These are phyloP conservation scores for Drosophila saltans DNA, from an alignment of 1,140 invertebrate species.

Conservation along the genomic window DNA sequence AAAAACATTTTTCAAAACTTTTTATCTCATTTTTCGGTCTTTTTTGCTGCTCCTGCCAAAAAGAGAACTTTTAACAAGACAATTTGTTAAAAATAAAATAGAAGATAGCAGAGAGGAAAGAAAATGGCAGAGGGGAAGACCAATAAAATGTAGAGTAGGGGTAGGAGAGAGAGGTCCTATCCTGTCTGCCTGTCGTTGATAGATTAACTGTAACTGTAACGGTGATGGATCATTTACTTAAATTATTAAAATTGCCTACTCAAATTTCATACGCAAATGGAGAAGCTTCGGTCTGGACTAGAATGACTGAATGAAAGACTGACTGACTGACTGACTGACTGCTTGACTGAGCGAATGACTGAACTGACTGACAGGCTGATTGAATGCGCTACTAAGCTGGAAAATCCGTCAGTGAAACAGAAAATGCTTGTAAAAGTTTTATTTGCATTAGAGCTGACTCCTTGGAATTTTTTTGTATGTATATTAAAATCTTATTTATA, in stretches of 20 bases:
- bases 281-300: neutral
- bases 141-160: neutral
- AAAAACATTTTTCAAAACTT: slow-evolving; percentile 66
- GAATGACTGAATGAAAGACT: slow-evolving; percentile 49
- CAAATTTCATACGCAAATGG: slow-evolving; percentile 73
- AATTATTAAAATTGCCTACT: slow-evolving; percentile 82
- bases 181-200: slow-evolving; percentile 56
- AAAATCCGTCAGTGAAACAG: slow-evolving; percentile 39
- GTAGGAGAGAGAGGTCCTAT: neutral
- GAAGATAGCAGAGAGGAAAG: slow-evolving; percentile 15
- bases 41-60: slow-evolving; percentile 33
- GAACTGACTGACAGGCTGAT: slow-evolving; percentile 47
- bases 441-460: no score
- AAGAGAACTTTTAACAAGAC: slow-evolving; percentile 73
- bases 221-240: slow-evolving; percentile 83
- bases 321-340: slow-evolving; percentile 17
- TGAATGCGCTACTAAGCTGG: slow-evolving; percentile 56
- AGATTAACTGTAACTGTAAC: slow-evolving; percentile 83
- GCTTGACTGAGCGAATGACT: slow-evolving; percentile 48
- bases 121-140: neutral
- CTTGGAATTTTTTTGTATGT: neutral
- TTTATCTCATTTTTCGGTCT: slow-evolving; percentile 57
- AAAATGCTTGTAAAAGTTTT: slow-evolving; percentile 28
- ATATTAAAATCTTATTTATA: neutral
- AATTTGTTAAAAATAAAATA: slow-evolving; percentile 77